A percentile compares a stretch with the other conserved stretches of the same genome.
Conservation (phyloP, 1,140 invertebrate species). For the Asobara japonica region DNA sequence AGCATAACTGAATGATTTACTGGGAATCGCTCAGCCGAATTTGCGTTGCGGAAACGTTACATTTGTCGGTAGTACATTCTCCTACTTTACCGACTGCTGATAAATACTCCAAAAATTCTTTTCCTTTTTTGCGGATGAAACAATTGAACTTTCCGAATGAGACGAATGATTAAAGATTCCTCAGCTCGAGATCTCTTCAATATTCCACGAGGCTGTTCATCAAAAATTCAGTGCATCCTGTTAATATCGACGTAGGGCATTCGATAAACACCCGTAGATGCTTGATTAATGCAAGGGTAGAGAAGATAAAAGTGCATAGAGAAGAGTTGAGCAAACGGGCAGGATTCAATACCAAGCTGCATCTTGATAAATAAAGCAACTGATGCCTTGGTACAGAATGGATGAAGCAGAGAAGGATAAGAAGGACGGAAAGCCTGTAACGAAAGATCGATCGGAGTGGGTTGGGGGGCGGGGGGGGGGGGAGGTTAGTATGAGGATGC, state of each 20-base stretch:
- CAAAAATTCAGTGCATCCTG: background rate
- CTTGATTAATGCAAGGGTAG: background rate
- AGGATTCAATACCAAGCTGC: background rate
- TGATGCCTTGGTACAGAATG: conserved; percentile 3
- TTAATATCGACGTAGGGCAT: background rate
- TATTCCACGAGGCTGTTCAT: background rate
- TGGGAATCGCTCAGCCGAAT: background rate
- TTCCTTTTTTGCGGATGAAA: too few species aligned
- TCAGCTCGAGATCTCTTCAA: background rate
- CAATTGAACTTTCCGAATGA: too few species aligned
- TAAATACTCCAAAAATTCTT: too few species aligned
- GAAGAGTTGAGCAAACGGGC: background rate
- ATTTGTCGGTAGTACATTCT: too few species aligned
- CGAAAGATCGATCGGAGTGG: conserved; percentile 20
- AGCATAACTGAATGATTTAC: conserved; percentile 42
- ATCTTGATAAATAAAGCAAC: conserved; percentile 29
- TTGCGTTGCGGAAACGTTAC: too few species aligned
- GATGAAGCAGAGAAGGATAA: conserved; percentile 14
- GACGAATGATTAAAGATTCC: too few species aligned
- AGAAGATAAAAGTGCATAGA: background rate
- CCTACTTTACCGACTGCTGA: too few species aligned
- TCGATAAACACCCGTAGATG: background rate
- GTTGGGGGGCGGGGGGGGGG: background rate
- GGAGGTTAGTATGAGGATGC: background rate
- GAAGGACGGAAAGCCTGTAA: background rate